Evolutionary conservation across 53 echinoderm and acorn worm species (phyloP).

Genomic region (Mesocentrotus franciscanus): DNA sequence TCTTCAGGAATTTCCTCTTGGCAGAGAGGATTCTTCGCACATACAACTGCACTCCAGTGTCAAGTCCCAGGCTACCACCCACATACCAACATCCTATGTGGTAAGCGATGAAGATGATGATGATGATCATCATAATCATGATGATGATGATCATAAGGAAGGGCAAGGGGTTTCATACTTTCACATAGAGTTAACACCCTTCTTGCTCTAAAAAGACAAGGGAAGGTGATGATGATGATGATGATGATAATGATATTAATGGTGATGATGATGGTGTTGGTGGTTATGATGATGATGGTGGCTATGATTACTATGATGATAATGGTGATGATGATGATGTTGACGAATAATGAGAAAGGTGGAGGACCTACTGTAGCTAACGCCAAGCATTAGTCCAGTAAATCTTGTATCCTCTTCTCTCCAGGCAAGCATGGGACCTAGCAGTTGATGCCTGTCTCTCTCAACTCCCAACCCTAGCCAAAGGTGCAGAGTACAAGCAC

Average conservation of each 20-base stretch:
- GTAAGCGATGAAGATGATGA: constrained; percentile 71
- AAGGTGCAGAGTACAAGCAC: constrained; percentile 92
- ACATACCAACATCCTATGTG: constrained; percentile 99
- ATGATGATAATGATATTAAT: not conserved
- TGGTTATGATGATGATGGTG: not conserved
- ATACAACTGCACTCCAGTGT: constrained; percentile 94
- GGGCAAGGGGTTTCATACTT: too few species aligned
- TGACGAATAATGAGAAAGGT: not conserved
- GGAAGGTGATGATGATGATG: not conserved
- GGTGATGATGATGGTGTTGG: not conserved
- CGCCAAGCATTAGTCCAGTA: not conserved
- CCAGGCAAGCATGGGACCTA: constrained; percentile 98
- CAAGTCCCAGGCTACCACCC: constrained; percentile 92
- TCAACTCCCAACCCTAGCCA: constrained; percentile 83
- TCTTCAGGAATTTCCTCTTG: constrained; percentile 94
- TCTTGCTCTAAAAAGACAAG: too few species aligned
- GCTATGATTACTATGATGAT: not conserved
- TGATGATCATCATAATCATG: constrained; percentile 32
- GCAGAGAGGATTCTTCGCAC: constrained; percentile 97
- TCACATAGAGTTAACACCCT: too few species aligned
- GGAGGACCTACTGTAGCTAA: not conserved
- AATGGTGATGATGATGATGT: not conserved
- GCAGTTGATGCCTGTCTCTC: constrained; percentile 94
- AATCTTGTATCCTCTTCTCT: not conserved
- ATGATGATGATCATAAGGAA: constrained; percentile 15